These are phyloP conservation scores for Ctenoplectra terminalis DNA, from an alignment of 1,140 invertebrate species.

Conservation along the genomic window DNA sequence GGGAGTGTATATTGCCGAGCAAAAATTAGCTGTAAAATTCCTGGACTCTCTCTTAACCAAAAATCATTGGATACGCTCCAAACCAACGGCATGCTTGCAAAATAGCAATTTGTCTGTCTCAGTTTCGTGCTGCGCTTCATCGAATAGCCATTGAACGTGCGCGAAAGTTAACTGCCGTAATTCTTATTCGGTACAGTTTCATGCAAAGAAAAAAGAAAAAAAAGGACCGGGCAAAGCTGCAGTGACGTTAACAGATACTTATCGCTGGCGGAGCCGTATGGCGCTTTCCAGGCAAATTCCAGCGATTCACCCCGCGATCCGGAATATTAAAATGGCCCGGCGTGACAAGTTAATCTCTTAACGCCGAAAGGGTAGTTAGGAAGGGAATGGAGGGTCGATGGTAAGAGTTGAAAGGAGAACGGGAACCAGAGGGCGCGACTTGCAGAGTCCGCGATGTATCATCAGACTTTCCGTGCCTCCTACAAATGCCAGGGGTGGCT, in stretches of 20 bases:
- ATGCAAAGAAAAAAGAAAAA: too few species aligned
- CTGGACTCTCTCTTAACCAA: conserved; percentile 21
- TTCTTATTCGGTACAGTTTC: conserved; percentile 22
- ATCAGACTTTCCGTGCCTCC: conserved; percentile 61
- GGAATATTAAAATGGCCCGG: conserved; percentile 72
- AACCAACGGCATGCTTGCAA: conserved; percentile 18
- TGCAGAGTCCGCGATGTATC: conserved; percentile 64
- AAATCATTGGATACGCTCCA: conserved; percentile 38
- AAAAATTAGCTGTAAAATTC: too few species aligned
- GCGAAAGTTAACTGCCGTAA: conserved; percentile 26
- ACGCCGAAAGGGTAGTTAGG: conserved; percentile 68
- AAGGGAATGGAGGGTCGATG: conserved; percentile 47
- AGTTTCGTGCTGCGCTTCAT: conserved; percentile 34
- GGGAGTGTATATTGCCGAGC: too few species aligned
- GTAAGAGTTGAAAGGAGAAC: conserved; percentile 53
- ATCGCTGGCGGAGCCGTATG: conserved; percentile 57
- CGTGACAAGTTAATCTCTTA: conserved; percentile 77
- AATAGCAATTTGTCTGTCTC: conserved; percentile 39
- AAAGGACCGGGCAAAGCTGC: conserved; percentile 8
- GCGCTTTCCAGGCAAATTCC: conserved; percentile 62
- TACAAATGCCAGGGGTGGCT: conserved; percentile 64
- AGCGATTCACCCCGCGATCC: conserved; percentile 55
- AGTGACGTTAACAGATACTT: conserved; percentile 65
- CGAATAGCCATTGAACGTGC: conserved; percentile 24
- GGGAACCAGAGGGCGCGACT: conserved; percentile 49